Conservation (phyloP, 2,797 vertebrate genomes). For the Cirrhinus molitorella region DNA sequence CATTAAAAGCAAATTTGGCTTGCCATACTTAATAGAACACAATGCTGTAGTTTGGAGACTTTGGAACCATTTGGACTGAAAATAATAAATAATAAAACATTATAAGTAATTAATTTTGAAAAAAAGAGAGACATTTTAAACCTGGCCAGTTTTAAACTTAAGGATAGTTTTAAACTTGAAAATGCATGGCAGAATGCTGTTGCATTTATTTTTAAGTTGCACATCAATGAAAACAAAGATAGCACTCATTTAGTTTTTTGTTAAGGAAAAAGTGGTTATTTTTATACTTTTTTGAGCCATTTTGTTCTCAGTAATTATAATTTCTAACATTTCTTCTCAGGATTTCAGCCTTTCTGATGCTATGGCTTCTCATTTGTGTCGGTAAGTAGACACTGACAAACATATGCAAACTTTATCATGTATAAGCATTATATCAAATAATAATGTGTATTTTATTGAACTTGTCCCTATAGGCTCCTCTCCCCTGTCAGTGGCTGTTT, state of each 20-base stretch:
- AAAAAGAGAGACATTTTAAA: too few species aligned
- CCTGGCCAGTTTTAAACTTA: too few species aligned
- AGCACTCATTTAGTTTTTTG: too few species aligned
- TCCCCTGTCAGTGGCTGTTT: not conserved
- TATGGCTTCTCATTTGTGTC: conserved; percentile 22
- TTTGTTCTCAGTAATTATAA: conserved; percentile 8
- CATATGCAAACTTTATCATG: not conserved
- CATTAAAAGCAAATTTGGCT: not conserved
- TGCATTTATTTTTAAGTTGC: too few species aligned
- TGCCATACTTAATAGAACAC: not conserved
- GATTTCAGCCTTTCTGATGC: conserved; percentile 3
- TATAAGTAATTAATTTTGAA: too few species aligned
- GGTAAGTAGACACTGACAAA: conserved; percentile 24
- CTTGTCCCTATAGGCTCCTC: conserved; percentile 62
- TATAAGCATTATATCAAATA: not conserved
- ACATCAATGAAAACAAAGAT: too few species aligned
- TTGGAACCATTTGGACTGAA: not conserved
- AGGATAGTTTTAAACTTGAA: too few species aligned
- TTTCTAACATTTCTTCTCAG: conserved; percentile 34
- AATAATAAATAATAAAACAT: not conserved
- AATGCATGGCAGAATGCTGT: too few species aligned
- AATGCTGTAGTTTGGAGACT: not conserved
- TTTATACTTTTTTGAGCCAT: too few species aligned
- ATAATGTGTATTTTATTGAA: not conserved
- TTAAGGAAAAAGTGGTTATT: too few species aligned